Evolutionary conservation across 2,113 vertebrate species (phyloP), one percentile per base, ranked within the genome.

Genomic region (Todiramphus saurophagus): DNA sequence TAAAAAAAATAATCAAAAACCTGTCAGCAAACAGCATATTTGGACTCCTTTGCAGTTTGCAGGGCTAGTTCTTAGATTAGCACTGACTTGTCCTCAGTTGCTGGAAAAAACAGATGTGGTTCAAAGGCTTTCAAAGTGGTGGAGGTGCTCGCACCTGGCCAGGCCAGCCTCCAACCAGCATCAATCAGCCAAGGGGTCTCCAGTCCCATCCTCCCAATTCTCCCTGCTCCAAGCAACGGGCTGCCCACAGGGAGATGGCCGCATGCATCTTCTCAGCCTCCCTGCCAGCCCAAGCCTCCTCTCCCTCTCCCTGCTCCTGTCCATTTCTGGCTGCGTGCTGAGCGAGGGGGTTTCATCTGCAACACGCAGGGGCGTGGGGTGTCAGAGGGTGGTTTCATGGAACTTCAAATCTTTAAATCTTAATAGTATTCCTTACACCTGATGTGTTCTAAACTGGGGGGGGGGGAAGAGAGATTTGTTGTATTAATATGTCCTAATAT

Each of bases 81-180:
- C 51, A 37, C 68, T 19, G 83, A 59, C 77, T 90, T 51, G 0
- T 89, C 93, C 50, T 89, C 80, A 18, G 28, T 17, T 72, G 73
- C 89, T 91, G 83, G 60, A 67, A 94, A 96, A 97, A 94, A 43
- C 89, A 97, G 93, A 95, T 94, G 93, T 92, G 64, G 94, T 94
- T 97, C 93, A 95, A 92, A 96, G 93, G 10, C 83, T 89, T 93
- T 95, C 76, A 92, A 94, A 67, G 89, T 16, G 77, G 72, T 0
- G 17, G 44, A 73, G 75, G 74, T 1, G 3, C 39, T 89, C 92
- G 87, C 74, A 13, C 62, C 84, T 1, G 30, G 88, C 82, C 95
- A 85, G 85, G 13, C 35, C 74, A 76, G 73, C 80, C 83, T 75
- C 21, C 89, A 83, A 68, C 68, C 89, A 30, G 75, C 94, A 91